These are phyloP conservation scores for Linurgus olivaceus DNA, from an alignment of 2,797 vertebrate genomes.

Conservation along the genomic window DNA sequence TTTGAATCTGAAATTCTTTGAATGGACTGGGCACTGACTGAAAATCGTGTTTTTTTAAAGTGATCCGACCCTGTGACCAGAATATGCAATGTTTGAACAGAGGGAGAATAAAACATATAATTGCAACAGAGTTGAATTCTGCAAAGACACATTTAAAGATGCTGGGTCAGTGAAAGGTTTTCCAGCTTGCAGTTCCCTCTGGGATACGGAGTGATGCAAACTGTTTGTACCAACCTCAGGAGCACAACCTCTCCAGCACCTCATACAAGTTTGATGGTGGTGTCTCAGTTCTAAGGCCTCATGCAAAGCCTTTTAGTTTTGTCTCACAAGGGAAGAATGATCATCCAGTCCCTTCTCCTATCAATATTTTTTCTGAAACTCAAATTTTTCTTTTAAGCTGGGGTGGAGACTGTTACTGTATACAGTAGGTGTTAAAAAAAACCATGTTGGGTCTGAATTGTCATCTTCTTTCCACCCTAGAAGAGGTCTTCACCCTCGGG, in stretches of 20 bases:
- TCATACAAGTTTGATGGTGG: neutral
- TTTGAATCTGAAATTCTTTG: neutral
- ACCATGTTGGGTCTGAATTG: neutral
- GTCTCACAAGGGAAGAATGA: neutral
- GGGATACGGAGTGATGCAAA: neutral
- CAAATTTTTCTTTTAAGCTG: neutral
- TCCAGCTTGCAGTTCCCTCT: neutral
- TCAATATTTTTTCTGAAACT: neutral
- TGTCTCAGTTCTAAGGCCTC: accelerated
- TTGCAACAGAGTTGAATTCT: neutral
- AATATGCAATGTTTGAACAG: neutral
- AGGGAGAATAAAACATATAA: neutral
- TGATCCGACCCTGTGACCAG: neutral
- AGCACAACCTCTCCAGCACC: neutral
- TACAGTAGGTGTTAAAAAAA: accelerated
- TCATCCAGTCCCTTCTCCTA: neutral
- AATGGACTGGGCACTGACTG: neutral
- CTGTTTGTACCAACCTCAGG: neutral
- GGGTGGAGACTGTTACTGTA: neutral
- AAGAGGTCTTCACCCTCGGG: neutral
- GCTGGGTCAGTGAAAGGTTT: neutral
- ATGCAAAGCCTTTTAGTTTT: neutral
- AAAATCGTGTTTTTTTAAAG: neutral
- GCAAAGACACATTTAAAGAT: neutral
- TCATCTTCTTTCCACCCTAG: neutral